Evolutionary conservation across 2,888 invertebrate species (phyloP).

Genomic region (Branchinecta sandiegonensis): DNA sequence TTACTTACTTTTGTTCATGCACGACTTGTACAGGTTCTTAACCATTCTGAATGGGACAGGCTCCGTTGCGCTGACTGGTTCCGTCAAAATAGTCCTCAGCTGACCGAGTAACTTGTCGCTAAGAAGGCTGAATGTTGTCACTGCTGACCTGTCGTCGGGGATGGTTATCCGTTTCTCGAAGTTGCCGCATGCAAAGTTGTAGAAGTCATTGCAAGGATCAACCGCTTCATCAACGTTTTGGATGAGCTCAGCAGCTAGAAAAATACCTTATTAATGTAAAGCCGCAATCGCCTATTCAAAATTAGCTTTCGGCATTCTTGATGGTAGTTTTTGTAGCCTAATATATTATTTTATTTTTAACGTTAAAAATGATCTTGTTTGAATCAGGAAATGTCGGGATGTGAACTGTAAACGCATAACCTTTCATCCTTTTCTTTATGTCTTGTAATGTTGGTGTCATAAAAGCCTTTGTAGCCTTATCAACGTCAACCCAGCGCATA

Average conservation of each 20-base stretch:
- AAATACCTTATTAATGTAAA: background rate
- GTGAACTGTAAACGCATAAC: no score
- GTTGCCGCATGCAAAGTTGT: constrained; percentile 60
- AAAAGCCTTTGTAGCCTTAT: no score
- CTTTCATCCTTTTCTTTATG: no score
- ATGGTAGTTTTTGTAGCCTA: no score
- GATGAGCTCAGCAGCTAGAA: constrained; percentile 50
- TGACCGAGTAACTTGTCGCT: constrained; percentile 59
- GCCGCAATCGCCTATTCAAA: no score
- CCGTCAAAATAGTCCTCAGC: constrained; percentile 52
- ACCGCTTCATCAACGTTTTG: constrained; percentile 52
- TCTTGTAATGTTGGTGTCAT: no score
- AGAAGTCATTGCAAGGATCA: constrained; percentile 69
- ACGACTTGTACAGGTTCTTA: constrained; percentile 67
- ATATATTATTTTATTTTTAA: no score
- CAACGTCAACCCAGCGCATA: no score
- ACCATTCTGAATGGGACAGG: constrained; percentile 57
- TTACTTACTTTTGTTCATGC: constrained; percentile 70
- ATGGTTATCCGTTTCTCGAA: constrained; percentile 55
- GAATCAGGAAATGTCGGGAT: no score
- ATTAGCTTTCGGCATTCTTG: no score
- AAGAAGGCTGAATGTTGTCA: constrained; percentile 54
- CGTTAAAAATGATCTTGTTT: no score
- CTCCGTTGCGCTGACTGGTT: constrained; percentile 44
- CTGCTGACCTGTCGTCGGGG: constrained; percentile 64